These are phyloP conservation scores for Ia io DNA, from an alignment of 2,113 vertebrate species.

Conservation along the genomic window DNA sequence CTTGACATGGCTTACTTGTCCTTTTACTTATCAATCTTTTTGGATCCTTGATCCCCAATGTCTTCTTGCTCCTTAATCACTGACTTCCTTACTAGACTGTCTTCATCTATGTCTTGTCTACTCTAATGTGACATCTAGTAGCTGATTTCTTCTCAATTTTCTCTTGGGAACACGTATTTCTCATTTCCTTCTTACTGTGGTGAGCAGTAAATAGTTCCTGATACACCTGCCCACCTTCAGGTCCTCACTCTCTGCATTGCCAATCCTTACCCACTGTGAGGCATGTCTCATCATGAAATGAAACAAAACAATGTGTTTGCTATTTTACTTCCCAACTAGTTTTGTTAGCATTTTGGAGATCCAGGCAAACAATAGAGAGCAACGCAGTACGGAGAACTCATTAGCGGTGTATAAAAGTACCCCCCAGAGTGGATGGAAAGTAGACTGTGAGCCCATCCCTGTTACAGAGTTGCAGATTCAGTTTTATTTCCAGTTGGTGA, in stretches of 20 bases:
- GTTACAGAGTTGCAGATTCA: neutral
- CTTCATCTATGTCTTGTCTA: neutral
- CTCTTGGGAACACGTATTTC: neutral
- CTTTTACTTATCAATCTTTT: neutral
- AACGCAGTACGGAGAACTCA: neutral
- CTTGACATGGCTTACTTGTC: neutral
- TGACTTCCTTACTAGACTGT: neutral
- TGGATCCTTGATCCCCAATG: neutral
- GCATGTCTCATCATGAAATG: neutral
- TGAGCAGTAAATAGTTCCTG: neutral
- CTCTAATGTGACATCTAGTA: neutral
- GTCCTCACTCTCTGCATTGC: neutral
- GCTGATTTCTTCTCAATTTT: neutral
- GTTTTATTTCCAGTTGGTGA: conserved; percentile 18
- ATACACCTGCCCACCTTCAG: neutral
- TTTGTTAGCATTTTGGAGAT: neutral
- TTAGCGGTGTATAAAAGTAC: neutral
- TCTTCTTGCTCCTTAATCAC: neutral
- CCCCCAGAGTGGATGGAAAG: neutral
- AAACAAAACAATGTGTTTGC: neutral
- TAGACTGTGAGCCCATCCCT: neutral
- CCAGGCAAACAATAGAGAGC: neutral
- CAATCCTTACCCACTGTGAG: neutral
- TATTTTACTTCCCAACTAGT: neutral
- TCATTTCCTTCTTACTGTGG: neutral